These are phyloP conservation scores for Drosophila seclusa DNA, from an alignment of 2,888 invertebrate genomes.

Conservation along the genomic window DNA sequence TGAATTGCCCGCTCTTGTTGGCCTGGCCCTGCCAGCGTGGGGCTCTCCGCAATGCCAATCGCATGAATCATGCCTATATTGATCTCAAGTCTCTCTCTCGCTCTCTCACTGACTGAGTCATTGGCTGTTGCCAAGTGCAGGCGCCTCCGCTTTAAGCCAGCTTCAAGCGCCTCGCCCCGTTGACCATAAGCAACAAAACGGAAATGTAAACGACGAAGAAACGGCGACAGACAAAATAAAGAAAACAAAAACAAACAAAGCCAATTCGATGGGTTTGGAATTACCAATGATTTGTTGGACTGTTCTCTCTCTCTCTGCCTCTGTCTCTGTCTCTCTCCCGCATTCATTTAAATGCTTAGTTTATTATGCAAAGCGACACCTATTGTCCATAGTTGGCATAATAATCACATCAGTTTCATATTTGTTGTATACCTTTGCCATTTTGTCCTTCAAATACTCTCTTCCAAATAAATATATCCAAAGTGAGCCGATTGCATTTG, in stretches of 20 bases:
- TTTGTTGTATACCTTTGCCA: background rate
- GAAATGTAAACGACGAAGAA: slow-evolving; percentile 39
- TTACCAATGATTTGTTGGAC: slow-evolving; percentile 30
- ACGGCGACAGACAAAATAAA: background rate
- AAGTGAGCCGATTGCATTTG: slow-evolving; percentile 6
- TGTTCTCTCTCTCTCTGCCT: background rate
- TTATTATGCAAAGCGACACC: slow-evolving; percentile 51
- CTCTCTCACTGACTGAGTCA: slow-evolving; percentile 13
- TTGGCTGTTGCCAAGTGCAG: slow-evolving; percentile 48
- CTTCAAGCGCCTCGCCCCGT: slow-evolving; percentile 21
- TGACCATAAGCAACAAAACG: slow-evolving; percentile 50
- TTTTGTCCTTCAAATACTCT: slow-evolving; percentile 5
- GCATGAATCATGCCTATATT: slow-evolving; percentile 70
- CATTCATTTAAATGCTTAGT: background rate
- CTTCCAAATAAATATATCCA: slow-evolving; percentile 6
- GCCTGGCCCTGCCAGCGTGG: slow-evolving; percentile 10
- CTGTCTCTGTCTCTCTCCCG: background rate
- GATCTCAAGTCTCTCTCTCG: slow-evolving; percentile 49
- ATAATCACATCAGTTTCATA: slow-evolving; percentile 32
- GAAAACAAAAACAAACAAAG: slow-evolving; percentile 12
- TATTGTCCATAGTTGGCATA: slow-evolving; percentile 33
- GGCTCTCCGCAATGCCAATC: slow-evolving; percentile 50
- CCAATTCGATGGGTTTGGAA: slow-evolving; percentile 28
- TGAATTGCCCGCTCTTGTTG: background rate
- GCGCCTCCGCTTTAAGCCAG: slow-evolving; percentile 42